Base-by-base conservation (phyloP, 2,113 vertebrate species). In the Megatriorchis doriae region DNA sequence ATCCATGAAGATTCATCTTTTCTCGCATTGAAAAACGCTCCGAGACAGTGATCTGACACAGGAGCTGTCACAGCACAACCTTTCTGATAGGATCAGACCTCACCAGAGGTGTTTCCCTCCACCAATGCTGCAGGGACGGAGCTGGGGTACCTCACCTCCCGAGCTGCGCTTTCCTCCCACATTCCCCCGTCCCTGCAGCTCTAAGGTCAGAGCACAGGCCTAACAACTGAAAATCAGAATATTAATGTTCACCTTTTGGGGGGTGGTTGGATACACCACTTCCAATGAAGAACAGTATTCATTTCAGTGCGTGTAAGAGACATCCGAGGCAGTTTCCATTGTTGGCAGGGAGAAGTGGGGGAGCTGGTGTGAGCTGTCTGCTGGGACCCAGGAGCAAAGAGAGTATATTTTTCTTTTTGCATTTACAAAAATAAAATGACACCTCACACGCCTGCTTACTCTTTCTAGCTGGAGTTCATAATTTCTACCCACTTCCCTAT, bases 351-450 rank as follows among this genome's bases (percentile, higher is more conserved):
- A 65, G 83, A 66, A 4, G 36, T 31, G 93, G 55, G 16, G 2
- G 96, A 47, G 80, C 83, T 62, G 86, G 88, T 42, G n/a, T 21
- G 78, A 72, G 87, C 68, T 62, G 83, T 58, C 95, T 94, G 48
- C 87, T 10, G 94, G 94, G 84, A 97, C 90, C 97, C 96, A n/a
- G 53, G 58, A 97, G 79, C 86, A 63, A 62, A 42, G 22, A 16
- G 31, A 90, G 70, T 7, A 10, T 36, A 74, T 71, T 81, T 87
- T 85, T 78, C 70, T 72, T 82, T 45, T 55, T 42, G 21, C 50
- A 52, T 50, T 95, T 63, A 68, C 27, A 62, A 67, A 86, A 93
- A 74, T 94, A 96, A 81, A 92, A 94, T 77, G 48, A 88, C 52
- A 66, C 77, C 84, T 82, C 11, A 0, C 4, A 5, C 3, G 48